phyloP scores from a whole-genome alignment of 2,888 invertebrate species.

The Agrochola litura region DNA sequence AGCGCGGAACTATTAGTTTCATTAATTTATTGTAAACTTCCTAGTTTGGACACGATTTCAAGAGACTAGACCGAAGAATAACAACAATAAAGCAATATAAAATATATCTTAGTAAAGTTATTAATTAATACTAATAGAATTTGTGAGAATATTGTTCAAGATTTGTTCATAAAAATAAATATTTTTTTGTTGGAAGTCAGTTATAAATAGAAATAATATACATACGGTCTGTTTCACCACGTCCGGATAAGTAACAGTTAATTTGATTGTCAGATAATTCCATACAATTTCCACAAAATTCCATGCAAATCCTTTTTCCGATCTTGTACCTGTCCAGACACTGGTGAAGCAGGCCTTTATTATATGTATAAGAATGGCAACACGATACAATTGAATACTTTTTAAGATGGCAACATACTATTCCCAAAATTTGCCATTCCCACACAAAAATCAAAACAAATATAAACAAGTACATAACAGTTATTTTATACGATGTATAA shows the following conservation, averaged over 20 bases:
- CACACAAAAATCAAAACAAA: neutral
- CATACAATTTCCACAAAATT: neutral
- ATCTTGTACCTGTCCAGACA: neutral
- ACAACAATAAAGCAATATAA: conserved; percentile 38
- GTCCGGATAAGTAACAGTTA: neutral
- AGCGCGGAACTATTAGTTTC: conserved; percentile 50
- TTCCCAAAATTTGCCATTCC: neutral
- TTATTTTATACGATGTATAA: neutral
- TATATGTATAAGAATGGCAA: conserved; percentile 7
- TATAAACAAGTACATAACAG: neutral
- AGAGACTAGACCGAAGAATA: conserved; percentile 54
- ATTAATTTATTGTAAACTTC: conserved; percentile 48
- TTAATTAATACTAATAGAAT: conserved; percentile 43
- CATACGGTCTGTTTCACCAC: neutral
- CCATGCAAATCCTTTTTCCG: neutral
- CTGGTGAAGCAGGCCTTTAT: conserved; percentile 9
- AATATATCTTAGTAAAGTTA: conserved; percentile 24
- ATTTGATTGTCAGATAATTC: neutral
- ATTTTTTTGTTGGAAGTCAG: conserved; percentile 44
- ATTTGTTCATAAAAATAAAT: conserved; percentile 40
- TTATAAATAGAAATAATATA: neutral
- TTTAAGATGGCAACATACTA: neutral
- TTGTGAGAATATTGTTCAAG: conserved; percentile 42
- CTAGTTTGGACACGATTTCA: conserved; percentile 54
- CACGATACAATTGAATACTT: neutral